Evolutionary conservation across 2,797 vertebrate genomes (phyloP).

Genomic region (Hyperoplus lanceolatus): DNA sequence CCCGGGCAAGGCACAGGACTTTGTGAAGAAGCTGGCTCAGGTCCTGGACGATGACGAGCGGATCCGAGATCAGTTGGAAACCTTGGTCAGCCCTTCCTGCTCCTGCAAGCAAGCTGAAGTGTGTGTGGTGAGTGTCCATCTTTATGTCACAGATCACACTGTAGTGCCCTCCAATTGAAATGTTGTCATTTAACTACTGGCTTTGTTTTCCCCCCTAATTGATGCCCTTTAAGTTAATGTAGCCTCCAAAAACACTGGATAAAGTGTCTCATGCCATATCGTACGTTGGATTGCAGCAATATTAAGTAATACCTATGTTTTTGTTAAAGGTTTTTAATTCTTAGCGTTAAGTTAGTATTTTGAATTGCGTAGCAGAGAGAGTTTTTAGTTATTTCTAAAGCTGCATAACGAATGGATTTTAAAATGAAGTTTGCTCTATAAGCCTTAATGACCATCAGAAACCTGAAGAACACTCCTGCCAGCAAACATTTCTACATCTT

Average conservation of each 20-base stretch:
- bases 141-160: neutral
- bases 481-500: neutral
- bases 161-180: neutral
- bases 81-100: conserved; percentile 94
- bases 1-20: conserved; percentile 98
- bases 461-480: neutral
- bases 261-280: neutral
- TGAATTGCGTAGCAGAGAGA: neutral
- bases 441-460: neutral
- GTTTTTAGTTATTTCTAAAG: neutral
- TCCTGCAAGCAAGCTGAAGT: conserved; percentile 98
- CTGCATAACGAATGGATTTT: neutral
- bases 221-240: neutral
- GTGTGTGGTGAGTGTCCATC: conserved; percentile 92
- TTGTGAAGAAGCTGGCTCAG: conserved; percentile 98
- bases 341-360: neutral
- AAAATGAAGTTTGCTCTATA: neutral
- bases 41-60: conserved; percentile 97
- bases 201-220: conserved; percentile 5
- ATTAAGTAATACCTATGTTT: neutral
- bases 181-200: neutral
- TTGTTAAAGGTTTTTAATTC: neutral
- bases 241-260: too few relatives aligned
- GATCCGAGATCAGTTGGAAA: conserved; percentile 95
- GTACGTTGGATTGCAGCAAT: neutral